These are phyloP conservation scores for Epinephelus awoara DNA, from an alignment of 2,797 vertebrate species.

Conservation along the genomic window DNA sequence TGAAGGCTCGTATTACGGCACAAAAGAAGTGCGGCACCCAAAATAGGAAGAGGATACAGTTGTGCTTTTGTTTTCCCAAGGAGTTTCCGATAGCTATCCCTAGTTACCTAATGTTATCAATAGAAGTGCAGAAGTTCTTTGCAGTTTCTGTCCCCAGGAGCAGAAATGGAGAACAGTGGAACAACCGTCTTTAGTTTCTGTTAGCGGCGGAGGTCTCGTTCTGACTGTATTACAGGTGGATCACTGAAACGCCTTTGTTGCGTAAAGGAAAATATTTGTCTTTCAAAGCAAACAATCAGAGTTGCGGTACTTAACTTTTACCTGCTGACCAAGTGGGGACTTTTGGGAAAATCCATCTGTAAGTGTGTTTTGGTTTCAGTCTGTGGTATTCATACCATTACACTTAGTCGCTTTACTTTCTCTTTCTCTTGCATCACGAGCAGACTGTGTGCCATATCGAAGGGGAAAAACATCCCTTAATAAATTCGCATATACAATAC, in stretches of 20 bases:
- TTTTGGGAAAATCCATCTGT: constrained; percentile 8
- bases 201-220: background rate
- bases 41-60: too few relatives aligned
- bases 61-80: too few relatives aligned
- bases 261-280: background rate
- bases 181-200: too few relatives aligned
- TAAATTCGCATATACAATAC: background rate
- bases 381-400: background rate
- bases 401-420: background rate
- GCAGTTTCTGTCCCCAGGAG: too few relatives aligned
- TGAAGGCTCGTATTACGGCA: too few relatives aligned
- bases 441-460: background rate
- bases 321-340: background rate
- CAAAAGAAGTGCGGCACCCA: too few relatives aligned
- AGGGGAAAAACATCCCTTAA: background rate
- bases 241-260: constrained; percentile 5
- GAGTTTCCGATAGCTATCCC: too few relatives aligned
- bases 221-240: constrained; percentile 35
- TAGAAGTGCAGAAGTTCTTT: too few relatives aligned
- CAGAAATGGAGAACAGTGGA: too few relatives aligned
- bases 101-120: too few relatives aligned
- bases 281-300: constrained; percentile 1
- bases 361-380: constrained; percentile 8
- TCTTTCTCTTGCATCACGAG: background rate
- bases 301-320: background rate